Evolutionary conservation across 2,888 invertebrate species (phyloP).

Genomic region (Monopis laevigella): DNA sequence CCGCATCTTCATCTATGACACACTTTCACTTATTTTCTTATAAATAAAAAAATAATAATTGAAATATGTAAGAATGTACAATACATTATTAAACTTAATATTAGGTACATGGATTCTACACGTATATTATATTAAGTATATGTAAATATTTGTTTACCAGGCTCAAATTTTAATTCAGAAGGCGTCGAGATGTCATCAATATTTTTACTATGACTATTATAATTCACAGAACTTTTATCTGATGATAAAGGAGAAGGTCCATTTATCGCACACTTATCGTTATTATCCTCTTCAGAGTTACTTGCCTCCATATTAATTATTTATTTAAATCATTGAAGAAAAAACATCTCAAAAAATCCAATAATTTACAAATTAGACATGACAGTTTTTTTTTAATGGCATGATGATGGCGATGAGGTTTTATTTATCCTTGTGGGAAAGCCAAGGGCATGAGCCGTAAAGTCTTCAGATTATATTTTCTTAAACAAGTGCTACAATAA

Average conservation of each 20-base stretch:
- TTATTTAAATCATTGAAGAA: constrained; percentile 8
- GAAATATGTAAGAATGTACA: no score
- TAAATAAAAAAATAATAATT: background rate
- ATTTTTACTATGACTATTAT: constrained; percentile 52
- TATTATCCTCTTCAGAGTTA: constrained; percentile 35
- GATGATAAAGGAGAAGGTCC: constrained; percentile 47
- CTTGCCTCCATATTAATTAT: constrained; percentile 39
- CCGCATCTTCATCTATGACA: constrained; percentile 64
- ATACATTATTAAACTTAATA: no score
- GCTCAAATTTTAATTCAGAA: constrained; percentile 75
- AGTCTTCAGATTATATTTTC: no score
- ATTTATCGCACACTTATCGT: constrained; percentile 41
- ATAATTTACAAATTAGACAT: no score
- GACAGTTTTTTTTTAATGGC: no score
- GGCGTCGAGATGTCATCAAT: constrained; percentile 67
- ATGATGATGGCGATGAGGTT: no score
- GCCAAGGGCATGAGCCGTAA: no score
- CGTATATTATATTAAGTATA: background rate
- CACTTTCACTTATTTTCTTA: constrained; percentile 4
- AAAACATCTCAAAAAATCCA: constrained; percentile 5
- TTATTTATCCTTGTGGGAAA: no score
- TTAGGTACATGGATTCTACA: background rate
- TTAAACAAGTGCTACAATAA: no score
- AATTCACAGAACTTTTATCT: constrained; percentile 32
- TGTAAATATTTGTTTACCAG: constrained; percentile 59